Percentiles rank a stretch among this genome's conserved stretches.
phyloP scores from a whole-genome alignment of 2,797 vertebrate species.

The Diglossa cyanea region DNA sequence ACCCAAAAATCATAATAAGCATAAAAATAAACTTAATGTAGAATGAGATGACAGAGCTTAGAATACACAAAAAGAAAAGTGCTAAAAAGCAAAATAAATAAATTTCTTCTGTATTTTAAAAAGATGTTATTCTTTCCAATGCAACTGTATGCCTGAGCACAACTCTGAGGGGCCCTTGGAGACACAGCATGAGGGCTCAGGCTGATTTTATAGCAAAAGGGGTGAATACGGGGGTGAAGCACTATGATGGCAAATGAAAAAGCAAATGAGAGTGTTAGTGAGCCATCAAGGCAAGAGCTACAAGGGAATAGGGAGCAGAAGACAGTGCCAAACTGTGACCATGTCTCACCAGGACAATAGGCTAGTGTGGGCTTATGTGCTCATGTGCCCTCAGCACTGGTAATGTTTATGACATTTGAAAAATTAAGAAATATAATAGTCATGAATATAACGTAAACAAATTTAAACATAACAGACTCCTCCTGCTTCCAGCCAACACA shows the following conservation, averaged over 20 bases:
- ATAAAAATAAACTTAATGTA: not conserved
- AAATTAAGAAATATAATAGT: constrained; percentile 37
- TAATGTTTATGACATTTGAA: constrained; percentile 36
- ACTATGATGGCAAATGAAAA: not conserved
- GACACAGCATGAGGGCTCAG: not conserved
- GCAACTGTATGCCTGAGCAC: not conserved
- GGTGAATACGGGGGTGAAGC: not conserved
- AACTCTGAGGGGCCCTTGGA: not conserved
- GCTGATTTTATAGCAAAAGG: not conserved
- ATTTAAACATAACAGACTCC: constrained; percentile 15
- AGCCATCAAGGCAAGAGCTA: not conserved
- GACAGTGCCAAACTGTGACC: not conserved
- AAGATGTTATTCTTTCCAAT: not conserved
- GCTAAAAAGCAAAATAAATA: not conserved
- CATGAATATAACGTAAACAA: not conserved
- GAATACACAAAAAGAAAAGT: not conserved
- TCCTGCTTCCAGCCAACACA: not conserved
- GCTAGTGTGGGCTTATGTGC: fast-evolving
- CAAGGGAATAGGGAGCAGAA: not conserved
- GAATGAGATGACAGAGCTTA: not conserved
- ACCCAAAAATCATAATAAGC: not conserved
- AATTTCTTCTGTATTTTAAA: not conserved
- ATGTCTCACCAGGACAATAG: fast-evolving
- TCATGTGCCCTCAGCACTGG: not conserved
- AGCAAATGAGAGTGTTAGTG: not conserved